Evolutionary conservation across 1,140 invertebrate species (phyloP).

Genomic region (Heliothis virescens): DNA sequence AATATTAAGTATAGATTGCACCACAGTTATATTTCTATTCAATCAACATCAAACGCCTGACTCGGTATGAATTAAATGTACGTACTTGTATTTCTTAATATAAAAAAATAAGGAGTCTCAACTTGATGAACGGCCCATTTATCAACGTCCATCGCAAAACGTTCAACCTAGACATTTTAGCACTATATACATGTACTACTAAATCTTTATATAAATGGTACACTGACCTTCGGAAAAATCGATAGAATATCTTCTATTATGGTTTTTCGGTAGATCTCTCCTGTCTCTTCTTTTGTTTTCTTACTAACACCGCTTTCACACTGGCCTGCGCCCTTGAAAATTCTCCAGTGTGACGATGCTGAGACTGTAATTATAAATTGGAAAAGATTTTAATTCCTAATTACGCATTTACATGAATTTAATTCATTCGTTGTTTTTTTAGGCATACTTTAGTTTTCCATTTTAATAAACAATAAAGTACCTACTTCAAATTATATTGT

Average conservation of each 20-base stretch:
- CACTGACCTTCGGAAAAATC: conserved; percentile 1
- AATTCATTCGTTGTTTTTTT: no score
- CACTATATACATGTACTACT: neutral
- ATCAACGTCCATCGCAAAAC: conserved; percentile 25
- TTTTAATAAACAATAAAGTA: no score
- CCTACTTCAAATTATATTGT: no score
- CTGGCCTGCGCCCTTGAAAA: no score
- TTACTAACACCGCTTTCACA: no score
- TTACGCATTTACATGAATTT: no score
- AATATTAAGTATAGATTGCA: no score
- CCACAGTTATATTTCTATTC: neutral
- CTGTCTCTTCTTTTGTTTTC: neutral
- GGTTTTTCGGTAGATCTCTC: neutral
- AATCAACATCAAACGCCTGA: conserved; percentile 20
- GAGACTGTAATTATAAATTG: no score
- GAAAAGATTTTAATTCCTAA: neutral
- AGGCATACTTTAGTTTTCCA: no score
- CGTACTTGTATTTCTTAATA: conserved; percentile 30
- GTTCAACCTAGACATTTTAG: conserved; percentile 5
- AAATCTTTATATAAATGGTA: neutral
- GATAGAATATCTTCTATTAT: neutral
- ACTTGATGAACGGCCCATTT: conserved; percentile 33
- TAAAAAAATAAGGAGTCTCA: conserved; percentile 19
- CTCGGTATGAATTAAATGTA: neutral
- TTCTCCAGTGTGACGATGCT: no score